These are phyloP conservation scores for Trachemys scripta DNA, from an alignment of 2,113 vertebrate genomes.

Conservation along the genomic window DNA sequence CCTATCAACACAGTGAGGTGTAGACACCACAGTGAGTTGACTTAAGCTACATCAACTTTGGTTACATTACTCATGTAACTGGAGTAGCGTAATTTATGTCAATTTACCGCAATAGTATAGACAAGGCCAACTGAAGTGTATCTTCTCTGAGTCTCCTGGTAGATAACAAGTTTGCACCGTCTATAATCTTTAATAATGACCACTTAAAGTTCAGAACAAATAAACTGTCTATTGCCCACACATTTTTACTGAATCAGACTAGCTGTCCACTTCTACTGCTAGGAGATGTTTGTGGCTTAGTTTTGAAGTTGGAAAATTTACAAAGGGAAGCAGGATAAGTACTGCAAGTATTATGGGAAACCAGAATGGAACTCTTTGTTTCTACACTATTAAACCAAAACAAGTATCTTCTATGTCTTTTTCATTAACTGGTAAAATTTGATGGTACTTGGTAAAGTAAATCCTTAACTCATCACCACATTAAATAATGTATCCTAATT, in stretches of 20 bases:
- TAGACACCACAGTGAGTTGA: too few relatives aligned
- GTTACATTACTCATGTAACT: too few relatives aligned
- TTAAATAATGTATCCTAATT: background rate
- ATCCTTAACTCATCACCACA: background rate
- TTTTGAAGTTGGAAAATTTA: too few relatives aligned
- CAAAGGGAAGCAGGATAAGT: background rate
- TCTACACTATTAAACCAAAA: background rate
- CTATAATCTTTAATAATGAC: background rate
- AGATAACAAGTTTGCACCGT: background rate
- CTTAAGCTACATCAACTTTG: too few relatives aligned
- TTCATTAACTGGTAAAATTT: background rate
- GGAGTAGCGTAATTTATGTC: too few relatives aligned
- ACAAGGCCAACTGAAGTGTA: background rate
- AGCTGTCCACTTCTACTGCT: too few relatives aligned
- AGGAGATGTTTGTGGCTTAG: too few relatives aligned
- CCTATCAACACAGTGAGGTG: too few relatives aligned
- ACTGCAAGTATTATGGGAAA: background rate
- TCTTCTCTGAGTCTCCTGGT: background rate
- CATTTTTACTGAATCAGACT: background rate
- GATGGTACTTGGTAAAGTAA: background rate
- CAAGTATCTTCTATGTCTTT: background rate
- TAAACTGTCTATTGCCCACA: fast-evolving
- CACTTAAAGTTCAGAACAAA: background rate
- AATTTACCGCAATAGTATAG: too few relatives aligned
- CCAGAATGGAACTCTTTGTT: background rate